Conservation (phyloP, 2,888 invertebrate genomes). For the Chymomyza procnemis region DNA sequence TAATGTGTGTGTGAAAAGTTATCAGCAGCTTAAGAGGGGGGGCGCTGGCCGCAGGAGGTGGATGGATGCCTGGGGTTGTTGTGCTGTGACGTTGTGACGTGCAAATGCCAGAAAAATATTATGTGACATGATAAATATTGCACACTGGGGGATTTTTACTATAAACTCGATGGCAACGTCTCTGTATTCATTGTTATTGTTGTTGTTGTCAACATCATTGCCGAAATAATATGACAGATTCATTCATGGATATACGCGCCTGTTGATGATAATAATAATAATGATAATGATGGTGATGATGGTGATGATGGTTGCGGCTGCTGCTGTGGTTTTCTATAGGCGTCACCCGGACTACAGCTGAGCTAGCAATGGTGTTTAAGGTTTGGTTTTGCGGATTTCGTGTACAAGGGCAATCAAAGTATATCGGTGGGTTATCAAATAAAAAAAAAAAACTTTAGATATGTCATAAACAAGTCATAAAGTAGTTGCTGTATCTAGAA, state of each 20-base stretch:
- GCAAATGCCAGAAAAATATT: conserved; percentile 76
- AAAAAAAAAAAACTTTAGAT: too few relatives aligned
- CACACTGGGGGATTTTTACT: conserved; percentile 56
- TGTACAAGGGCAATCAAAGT: background rate
- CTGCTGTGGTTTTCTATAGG: background rate
- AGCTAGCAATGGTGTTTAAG: background rate
- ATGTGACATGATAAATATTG: conserved; percentile 74
- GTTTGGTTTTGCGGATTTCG: conserved; percentile 1
- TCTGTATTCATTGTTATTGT: conserved; percentile 20
- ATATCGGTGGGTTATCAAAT: too few relatives aligned
- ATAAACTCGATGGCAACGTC: conserved; percentile 1
- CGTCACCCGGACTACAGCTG: background rate
- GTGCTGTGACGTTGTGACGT: conserved; percentile 52
- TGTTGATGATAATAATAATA: conserved; percentile 34
- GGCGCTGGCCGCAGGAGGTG: background rate
- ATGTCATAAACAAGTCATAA: too few relatives aligned
- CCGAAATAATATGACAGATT: conserved; percentile 74
- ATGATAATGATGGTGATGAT: conserved; percentile 17
- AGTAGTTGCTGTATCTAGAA: too few relatives aligned
- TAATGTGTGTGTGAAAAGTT: conserved; percentile 49
- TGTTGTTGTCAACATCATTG: conserved; percentile 64
- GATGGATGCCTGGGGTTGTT: background rate
- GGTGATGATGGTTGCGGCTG: background rate
- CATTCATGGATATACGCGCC: conserved; percentile 52
- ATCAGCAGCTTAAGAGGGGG: conserved; percentile 60